These are phyloP conservation scores for Thalassaphorura encarpata DNA, from an alignment of 1,140 invertebrate genomes.

Conservation along the genomic window DNA sequence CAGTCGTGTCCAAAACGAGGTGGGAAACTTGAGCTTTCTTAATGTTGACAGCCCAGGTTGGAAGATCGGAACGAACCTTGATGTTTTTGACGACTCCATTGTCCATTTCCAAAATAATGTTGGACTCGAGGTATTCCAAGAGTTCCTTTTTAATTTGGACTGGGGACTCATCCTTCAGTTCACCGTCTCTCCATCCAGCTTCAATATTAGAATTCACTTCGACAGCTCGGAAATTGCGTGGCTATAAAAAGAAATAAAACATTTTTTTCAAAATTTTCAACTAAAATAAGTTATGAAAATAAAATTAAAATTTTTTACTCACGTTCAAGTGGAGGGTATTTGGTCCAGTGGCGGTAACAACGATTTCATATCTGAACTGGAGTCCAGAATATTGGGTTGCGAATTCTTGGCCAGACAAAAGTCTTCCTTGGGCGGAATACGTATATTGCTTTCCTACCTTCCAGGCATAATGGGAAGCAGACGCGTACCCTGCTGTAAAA, in stretches of 20 bases:
- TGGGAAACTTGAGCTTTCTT: constrained; percentile 28
- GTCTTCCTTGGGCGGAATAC: constrained; percentile 17
- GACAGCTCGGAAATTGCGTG: constrained; percentile 10
- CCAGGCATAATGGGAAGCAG: constrained; percentile 23
- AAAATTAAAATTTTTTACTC: background rate
- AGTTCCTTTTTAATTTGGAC: constrained; percentile 6
- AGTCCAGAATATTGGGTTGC: constrained; percentile 21
- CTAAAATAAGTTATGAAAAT: background rate
- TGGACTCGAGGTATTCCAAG: constrained; percentile 9
- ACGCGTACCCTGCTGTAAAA: constrained; percentile 24
- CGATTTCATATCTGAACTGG: constrained; percentile 13
- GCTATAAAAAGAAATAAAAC: constrained; percentile 9
- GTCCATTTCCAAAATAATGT: constrained; percentile 9
- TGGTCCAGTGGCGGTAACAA: background rate
- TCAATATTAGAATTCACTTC: constrained; percentile 20
- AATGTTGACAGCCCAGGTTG: constrained; percentile 24
- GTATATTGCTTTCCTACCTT: constrained; percentile 13
- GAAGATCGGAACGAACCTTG: constrained; percentile 14
- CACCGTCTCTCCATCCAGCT: constrained; percentile 19
- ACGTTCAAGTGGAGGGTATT: constrained; percentile 15
- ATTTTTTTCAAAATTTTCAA: background rate
- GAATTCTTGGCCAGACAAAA: constrained; percentile 15
- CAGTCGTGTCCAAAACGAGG: constrained; percentile 22
- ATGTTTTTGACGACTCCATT: constrained; percentile 23
- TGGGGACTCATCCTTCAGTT: constrained; percentile 5